Percentiles rank a stretch among this genome's conserved stretches.
phyloP scores from a whole-genome alignment of 2,888 invertebrate genomes.

The Timema cristinae region DNA sequence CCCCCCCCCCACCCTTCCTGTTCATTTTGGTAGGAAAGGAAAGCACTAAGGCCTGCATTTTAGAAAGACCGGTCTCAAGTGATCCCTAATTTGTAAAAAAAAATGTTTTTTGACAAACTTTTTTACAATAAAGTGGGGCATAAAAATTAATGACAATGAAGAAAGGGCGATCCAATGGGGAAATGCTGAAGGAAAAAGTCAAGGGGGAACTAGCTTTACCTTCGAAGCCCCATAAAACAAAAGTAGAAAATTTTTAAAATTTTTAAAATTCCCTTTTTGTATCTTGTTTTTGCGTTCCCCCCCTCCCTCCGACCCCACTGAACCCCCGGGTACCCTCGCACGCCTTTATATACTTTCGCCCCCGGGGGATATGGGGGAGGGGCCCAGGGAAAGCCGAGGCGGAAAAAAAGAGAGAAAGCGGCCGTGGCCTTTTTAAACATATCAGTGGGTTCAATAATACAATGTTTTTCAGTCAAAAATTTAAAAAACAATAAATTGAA shows the following conservation, averaged over 20 bases:
- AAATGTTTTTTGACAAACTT: background rate
- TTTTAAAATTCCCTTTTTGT: no score
- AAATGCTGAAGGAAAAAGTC: background rate
- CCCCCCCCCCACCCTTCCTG: background rate
- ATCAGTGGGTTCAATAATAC: no score
- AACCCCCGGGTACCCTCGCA: no score
- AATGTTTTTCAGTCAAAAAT: no score
- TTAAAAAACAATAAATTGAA: no score
- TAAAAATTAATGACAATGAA: background rate
- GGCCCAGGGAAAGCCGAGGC: no score
- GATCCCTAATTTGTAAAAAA: background rate
- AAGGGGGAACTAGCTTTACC: background rate
- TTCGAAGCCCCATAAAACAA: background rate
- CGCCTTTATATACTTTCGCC: no score
- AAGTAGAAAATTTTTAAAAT: background rate
- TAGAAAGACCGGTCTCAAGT: background rate
- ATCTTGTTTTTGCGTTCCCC: no score
- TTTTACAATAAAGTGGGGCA: background rate
- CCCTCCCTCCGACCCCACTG: no score
- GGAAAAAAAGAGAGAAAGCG: no score
- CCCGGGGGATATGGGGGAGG: no score
- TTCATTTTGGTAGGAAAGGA: background rate
- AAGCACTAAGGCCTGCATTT: background rate
- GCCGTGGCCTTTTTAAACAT: no score
- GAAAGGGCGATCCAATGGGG: background rate